Evolutionary conservation across 2,888 invertebrate genomes (phyloP).

Genomic region (Muschampia plurimacula): DNA sequence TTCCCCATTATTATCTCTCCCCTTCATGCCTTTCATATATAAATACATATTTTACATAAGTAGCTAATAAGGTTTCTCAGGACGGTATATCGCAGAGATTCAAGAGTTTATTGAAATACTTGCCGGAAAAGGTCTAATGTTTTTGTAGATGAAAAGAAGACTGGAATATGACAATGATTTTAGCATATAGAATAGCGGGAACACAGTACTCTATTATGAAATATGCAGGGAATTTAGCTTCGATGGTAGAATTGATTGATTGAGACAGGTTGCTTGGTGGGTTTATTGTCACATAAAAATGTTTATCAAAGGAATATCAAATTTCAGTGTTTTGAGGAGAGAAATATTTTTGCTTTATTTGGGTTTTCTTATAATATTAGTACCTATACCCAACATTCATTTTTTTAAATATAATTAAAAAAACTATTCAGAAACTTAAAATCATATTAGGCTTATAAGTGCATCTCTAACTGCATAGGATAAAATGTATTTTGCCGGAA

Average conservation of each 20-base stretch:
- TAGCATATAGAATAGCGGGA: slow-evolving; percentile 12
- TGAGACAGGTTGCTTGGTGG: neutral
- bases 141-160: slow-evolving; percentile 6
- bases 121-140: slow-evolving; percentile 27
- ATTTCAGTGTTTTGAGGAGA: no score
- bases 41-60: slow-evolving; percentile 40
- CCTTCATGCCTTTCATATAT: slow-evolving; percentile 48
- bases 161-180: neutral
- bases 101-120: slow-evolving; percentile 27
- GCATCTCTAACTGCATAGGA: no score
- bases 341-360: no score
- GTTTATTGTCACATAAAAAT: slow-evolving; percentile 4
- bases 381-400: no score
- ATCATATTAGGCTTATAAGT: no score
- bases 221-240: slow-evolving; percentile 10
- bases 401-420: no score
- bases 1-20: slow-evolving; percentile 65
- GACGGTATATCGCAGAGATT: slow-evolving; percentile 9
- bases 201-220: neutral
- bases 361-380: no score
- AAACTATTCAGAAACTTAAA: no score
- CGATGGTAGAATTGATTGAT: neutral
- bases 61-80: slow-evolving; percentile 33
- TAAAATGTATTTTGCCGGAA: no score
- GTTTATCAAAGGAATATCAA: neutral